Percentiles rank a stretch among this genome's conserved stretches.
Evolutionary conservation across 2,797 vertebrate genomes (phyloP).

Genomic region (Sebastiscus albofasciatus): DNA sequence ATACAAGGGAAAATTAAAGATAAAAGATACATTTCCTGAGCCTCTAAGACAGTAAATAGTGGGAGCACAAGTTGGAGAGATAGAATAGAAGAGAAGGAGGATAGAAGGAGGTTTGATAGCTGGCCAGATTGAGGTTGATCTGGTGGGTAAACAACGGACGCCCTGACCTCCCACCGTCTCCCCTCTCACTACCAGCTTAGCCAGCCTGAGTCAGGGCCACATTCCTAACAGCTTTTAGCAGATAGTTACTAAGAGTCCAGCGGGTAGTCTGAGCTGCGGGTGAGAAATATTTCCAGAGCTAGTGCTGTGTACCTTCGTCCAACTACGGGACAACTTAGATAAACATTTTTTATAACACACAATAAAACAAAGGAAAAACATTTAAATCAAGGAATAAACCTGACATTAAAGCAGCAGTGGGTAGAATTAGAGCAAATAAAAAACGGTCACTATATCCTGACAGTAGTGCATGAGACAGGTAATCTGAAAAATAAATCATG

Average conservation of each 20-base stretch:
- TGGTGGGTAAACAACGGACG: slow-evolving; percentile 67
- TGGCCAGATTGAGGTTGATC: slow-evolving; percentile 64
- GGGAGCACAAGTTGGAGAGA: neutral
- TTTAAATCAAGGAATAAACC: neutral
- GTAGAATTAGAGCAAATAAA: too few relatives aligned
- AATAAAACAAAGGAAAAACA: neutral
- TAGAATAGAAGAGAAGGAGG: neutral
- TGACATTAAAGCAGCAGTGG: neutral
- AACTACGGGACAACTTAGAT: slow-evolving; percentile 11
- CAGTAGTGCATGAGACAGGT: too few relatives aligned
- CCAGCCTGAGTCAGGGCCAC: slow-evolving; percentile 61
- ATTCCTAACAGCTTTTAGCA: slow-evolving; percentile 86
- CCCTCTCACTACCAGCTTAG: slow-evolving; percentile 59
- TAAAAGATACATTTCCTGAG: neutral
- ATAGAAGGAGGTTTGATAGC: slow-evolving; percentile 30
- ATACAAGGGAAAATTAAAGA: neutral
- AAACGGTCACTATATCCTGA: too few relatives aligned
- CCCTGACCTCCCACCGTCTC: slow-evolving; percentile 51
- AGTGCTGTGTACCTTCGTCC: slow-evolving; percentile 59
- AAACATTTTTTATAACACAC: slow-evolving; percentile 7
- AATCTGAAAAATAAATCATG: too few relatives aligned
- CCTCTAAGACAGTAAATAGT: neutral
- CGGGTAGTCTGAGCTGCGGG: slow-evolving; percentile 71
- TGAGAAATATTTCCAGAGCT: slow-evolving; percentile 80
- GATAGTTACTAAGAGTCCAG: slow-evolving; percentile 83